A percentile compares a stretch with the other conserved stretches of the same genome.
Evolutionary conservation across 2,113 vertebrate species (phyloP).

Genomic region (Junco hyemalis): DNA sequence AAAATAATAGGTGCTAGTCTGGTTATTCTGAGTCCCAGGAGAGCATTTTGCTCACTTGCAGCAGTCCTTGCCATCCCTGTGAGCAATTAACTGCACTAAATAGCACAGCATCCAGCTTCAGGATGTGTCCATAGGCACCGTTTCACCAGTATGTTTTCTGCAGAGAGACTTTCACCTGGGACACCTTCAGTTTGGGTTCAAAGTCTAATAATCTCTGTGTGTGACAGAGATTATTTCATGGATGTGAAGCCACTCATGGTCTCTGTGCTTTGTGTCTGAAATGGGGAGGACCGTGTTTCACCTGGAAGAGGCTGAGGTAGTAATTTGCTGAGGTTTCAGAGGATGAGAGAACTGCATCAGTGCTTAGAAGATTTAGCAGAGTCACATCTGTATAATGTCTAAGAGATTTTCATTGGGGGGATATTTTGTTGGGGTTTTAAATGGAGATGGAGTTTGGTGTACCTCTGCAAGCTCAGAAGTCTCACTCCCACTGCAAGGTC

Average conservation of each 20-base stretch:
- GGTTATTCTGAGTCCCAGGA: not conserved
- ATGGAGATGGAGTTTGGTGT: too few species aligned
- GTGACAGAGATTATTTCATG: not conserved
- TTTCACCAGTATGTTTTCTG: not conserved
- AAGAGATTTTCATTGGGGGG: not conserved
- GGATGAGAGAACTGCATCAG: not conserved
- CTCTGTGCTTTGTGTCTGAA: not conserved
- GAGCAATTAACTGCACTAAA: not conserved
- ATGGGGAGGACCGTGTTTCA: not conserved
- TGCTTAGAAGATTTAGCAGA: not conserved
- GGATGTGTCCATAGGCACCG: not conserved
- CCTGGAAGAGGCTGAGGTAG: not conserved
- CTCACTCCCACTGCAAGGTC: not conserved
- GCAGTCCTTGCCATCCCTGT: not conserved
- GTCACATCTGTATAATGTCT: not conserved
- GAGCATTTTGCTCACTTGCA: not conserved
- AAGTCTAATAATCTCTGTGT: not conserved
- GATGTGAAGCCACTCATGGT: not conserved
- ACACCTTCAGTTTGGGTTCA: not conserved
- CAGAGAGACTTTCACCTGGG: not conserved
- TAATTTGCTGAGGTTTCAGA: not conserved
- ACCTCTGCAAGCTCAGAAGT: not conserved
- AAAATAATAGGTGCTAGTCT: not conserved
- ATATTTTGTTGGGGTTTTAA: not conserved
- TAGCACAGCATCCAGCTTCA: accelerated